Evolutionary conservation across 2,113 vertebrate species (phyloP).

Genomic region (Stigmatopora nigra): DNA sequence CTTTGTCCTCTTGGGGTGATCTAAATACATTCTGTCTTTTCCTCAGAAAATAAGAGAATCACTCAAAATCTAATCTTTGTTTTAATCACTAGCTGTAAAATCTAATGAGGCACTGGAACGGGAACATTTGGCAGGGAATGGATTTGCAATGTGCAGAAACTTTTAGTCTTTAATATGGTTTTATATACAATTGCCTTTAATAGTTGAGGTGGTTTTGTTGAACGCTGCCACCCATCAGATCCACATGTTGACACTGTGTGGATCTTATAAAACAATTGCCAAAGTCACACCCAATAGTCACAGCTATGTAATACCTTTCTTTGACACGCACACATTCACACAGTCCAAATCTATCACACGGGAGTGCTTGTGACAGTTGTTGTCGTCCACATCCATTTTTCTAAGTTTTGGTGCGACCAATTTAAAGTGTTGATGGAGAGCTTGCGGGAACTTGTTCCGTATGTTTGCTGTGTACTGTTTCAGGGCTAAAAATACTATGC

Average conservation of each 20-base stretch:
- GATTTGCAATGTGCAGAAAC: too few species aligned
- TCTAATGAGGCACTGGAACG: too few species aligned
- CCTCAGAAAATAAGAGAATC: conserved; percentile 8
- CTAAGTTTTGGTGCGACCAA: conserved; percentile 25
- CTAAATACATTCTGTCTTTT: conserved; percentile 39
- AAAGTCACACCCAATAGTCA: conserved; percentile 20
- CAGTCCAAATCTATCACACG: conserved; percentile 20
- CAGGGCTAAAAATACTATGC: background rate
- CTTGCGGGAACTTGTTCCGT: conserved; percentile 12
- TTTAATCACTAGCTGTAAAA: conserved; percentile 3
- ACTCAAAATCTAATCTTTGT: conserved; percentile 8
- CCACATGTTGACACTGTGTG: background rate
- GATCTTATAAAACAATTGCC: conserved; percentile 1
- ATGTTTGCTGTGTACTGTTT: background rate
- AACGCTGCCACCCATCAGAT: background rate
- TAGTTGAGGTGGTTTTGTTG: background rate
- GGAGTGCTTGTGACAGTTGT: conserved; percentile 28
- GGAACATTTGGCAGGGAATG: too few species aligned
- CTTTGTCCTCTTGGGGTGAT: conserved; percentile 66
- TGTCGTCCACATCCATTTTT: conserved; percentile 37
- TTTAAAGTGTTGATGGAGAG: conserved; percentile 30
- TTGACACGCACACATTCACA: conserved; percentile 34
- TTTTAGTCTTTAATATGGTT: background rate
- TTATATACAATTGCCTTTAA: background rate
- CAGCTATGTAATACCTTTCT: conserved; percentile 38